Conservation (phyloP, 2,113 vertebrate species). For the Chaetodon trifascialis region DNA sequence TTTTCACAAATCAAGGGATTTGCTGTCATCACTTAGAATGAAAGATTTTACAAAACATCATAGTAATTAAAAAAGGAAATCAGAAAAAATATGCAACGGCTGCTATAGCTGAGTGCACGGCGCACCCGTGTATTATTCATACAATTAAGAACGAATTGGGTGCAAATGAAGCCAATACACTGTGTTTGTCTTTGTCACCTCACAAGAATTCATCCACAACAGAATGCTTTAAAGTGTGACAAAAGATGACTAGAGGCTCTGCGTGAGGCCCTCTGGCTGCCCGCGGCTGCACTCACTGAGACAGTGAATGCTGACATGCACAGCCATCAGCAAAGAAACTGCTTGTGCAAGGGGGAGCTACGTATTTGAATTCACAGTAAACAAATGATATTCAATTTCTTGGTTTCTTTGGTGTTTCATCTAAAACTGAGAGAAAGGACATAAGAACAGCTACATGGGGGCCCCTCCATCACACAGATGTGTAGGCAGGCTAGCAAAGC, state of each 20-base stretch:
- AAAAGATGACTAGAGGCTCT: neutral
- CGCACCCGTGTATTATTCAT: neutral
- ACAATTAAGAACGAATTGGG: neutral
- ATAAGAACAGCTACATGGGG: neutral
- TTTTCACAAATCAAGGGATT: neutral
- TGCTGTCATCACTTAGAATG: slow-evolving; percentile 1
- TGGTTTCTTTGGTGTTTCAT: neutral
- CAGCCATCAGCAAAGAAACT: neutral
- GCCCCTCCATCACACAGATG: neutral
- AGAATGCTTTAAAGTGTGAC: slow-evolving; percentile 3
- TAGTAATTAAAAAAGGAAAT: slow-evolving; percentile 3
- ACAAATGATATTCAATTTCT: neutral
- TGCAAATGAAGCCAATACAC: slow-evolving; percentile 8
- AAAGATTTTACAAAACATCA: neutral
- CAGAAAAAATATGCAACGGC: neutral
- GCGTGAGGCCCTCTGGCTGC: neutral
- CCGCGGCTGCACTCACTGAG: neutral
- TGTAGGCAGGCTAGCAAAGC: neutral
- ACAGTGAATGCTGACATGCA: neutral
- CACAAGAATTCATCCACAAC: slow-evolving; percentile 9
- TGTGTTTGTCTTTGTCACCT: slow-evolving; percentile 7
- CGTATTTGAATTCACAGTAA: neutral
- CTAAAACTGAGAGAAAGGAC: neutral
- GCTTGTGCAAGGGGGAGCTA: neutral
- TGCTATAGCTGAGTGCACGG: neutral